A percentile compares a stretch with the other conserved stretches of the same genome.
phyloP scores from a whole-genome alignment of 64 coral and sea anemone genomes.

The Montipora sp. region DNA sequence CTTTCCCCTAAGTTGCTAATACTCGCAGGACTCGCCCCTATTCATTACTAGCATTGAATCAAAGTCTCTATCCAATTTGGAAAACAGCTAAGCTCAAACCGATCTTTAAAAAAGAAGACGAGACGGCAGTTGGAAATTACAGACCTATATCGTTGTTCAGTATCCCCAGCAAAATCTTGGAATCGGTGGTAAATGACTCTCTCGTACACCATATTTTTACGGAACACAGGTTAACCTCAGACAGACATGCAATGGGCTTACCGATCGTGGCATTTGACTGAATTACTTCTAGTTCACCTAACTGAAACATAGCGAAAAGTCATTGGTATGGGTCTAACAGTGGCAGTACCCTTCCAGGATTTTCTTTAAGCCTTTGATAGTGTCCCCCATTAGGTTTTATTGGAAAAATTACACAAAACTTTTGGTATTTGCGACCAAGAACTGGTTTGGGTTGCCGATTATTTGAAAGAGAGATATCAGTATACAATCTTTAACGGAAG shows the following conservation, averaged over 20 bases:
- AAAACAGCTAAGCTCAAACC: slow-evolving; percentile 45
- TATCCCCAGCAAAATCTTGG: slow-evolving; percentile 37
- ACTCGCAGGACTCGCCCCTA: not conserved
- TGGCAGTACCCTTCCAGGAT: slow-evolving; percentile 7
- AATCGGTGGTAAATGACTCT: slow-evolving; percentile 10
- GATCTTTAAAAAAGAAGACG: slow-evolving; percentile 44
- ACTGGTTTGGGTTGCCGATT: slow-evolving; percentile 3
- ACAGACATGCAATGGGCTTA: slow-evolving; percentile 24
- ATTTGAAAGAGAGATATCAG: slow-evolving; percentile 1
- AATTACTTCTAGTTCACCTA: slow-evolving; percentile 29
- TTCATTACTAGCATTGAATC: slow-evolving; percentile 28
- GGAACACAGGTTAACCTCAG: slow-evolving; percentile 28
- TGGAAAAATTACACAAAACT: not conserved
- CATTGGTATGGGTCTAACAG: not conserved
- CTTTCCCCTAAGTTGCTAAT: not conserved
- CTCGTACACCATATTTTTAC: slow-evolving; percentile 41
- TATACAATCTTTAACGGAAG: not conserved
- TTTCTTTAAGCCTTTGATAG: slow-evolving; percentile 33
- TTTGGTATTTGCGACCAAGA: not conserved
- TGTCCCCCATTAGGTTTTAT: slow-evolving; percentile 13
- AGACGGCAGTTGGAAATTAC: slow-evolving; percentile 30
- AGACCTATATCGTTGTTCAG: slow-evolving; percentile 42
- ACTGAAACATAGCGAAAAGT: slow-evolving; percentile 19
- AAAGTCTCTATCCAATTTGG: slow-evolving; percentile 11
- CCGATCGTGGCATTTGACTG: slow-evolving; percentile 9